Evolutionary conservation across 2,888 invertebrate genomes (phyloP).

Genomic region (Malthinus seriepunctatus): DNA sequence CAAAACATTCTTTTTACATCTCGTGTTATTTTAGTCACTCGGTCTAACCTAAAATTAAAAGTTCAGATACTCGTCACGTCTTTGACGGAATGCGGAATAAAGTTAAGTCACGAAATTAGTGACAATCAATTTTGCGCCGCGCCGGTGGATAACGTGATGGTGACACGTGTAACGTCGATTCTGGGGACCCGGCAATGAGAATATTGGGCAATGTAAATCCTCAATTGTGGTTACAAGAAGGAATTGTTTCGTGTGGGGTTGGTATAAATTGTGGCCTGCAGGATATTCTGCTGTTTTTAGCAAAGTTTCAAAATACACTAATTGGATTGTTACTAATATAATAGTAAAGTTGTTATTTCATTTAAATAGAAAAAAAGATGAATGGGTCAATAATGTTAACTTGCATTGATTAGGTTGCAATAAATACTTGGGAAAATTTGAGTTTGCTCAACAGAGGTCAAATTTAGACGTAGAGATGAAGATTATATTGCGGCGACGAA

Average conservation of each 20-base stretch:
- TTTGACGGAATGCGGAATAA: conserved; percentile 28
- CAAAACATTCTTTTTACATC: too few species aligned
- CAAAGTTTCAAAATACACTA: neutral
- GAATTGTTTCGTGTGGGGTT: neutral
- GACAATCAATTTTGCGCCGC: conserved; percentile 64
- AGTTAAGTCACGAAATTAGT: conserved; percentile 33
- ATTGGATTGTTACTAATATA: neutral
- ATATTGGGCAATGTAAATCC: neutral
- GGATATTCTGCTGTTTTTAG: neutral
- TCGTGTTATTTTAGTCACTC: neutral
- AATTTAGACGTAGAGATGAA: too few species aligned
- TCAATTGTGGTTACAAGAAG: neutral
- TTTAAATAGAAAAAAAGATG: too few species aligned
- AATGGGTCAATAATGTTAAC: too few species aligned
- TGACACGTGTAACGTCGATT: neutral
- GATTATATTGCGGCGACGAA: too few species aligned
- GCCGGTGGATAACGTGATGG: conserved; percentile 40
- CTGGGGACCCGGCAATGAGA: neutral
- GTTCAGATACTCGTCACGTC: conserved; percentile 9
- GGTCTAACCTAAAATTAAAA: conserved; percentile 1
- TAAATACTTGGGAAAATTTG: too few species aligned
- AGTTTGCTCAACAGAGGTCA: too few species aligned
- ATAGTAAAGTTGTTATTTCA: neutral
- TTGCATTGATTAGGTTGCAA: too few species aligned
- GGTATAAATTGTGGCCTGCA: neutral